Conservation (phyloP, 2,888 invertebrate species). For the Lasioglossum pauxillum region DNA sequence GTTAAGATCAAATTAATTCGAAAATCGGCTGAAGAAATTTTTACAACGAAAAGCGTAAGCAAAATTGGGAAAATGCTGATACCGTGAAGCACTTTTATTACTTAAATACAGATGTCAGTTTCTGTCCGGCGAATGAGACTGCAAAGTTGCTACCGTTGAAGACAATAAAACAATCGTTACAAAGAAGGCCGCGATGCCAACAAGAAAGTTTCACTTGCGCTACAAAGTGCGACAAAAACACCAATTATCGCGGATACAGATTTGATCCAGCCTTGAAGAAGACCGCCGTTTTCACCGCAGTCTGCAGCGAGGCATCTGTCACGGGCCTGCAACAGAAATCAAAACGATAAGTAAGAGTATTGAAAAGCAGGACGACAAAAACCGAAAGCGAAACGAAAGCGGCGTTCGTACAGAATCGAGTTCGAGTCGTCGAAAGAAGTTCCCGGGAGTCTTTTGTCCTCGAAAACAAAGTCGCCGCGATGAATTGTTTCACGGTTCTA, state of each 20-base stretch:
- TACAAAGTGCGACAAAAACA: not conserved
- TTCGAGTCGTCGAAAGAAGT: conserved; percentile 3
- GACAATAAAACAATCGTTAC: not conserved
- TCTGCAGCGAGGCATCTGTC: not conserved
- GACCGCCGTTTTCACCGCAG: not conserved
- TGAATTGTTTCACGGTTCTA: not conserved
- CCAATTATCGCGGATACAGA: not conserved
- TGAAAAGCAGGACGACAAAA: not conserved
- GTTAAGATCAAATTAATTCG: not conserved
- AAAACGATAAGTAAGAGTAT: not conserved
- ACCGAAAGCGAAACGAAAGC: conserved; percentile 9
- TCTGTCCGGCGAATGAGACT: not conserved
- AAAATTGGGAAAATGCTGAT: not conserved
- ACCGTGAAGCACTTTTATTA: not conserved
- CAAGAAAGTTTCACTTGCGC: not conserved
- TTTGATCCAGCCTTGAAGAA: not conserved
- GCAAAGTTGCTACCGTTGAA: not conserved
- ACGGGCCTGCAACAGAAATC: not conserved
- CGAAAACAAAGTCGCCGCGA: conserved; percentile 10
- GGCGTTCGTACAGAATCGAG: not conserved
- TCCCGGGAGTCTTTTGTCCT: not conserved
- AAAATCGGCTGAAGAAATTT: not conserved
- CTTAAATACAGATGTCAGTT: not conserved
- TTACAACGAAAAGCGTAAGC: not conserved
- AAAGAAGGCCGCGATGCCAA: not conserved